Evolutionary conservation across 2,797 vertebrate genomes (phyloP), one percentile per base, ranked within the genome.

Genomic region (Sebastes steindachneri): DNA sequence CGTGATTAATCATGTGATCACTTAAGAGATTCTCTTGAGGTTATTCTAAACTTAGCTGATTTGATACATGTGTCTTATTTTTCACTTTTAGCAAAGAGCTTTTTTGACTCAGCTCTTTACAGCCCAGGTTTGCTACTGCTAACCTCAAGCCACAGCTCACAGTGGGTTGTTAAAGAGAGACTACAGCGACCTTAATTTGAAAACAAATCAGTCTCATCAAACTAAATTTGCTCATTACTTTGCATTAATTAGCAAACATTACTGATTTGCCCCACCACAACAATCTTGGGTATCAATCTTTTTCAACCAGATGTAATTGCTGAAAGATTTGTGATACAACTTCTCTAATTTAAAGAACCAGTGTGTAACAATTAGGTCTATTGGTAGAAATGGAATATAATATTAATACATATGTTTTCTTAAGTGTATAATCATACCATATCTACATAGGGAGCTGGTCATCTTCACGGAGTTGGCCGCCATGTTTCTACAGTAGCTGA

Each of bases 361-460:
- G 15, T 17, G 45, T 48, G 45, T 19, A 19, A 48, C 15, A 48
- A 48, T 48, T 19, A 17, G 15, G 1, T 45, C 0, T 17, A 45
- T 48, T 48, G 45, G 17, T 48, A 48, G 17, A 48, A 48, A 48
- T 48, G 15, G 17, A 48, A 48, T 17, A 48, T 48, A 48, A 48
- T 19, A 19, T 19, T 19, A 48, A 48, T 48, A 17, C 0, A 1
- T 48, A 48, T 0, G 45, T 48, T 19, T 48, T 48, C 45, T 19
- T 19, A 19, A 19, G 45, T 48, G 15, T 48, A 48, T 48, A 48
- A 17, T 48, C 45, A 48, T 48, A 48, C 0, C 17, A 48, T 48
- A 48, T 48, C 45, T 48, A 48, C 17, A 48, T 48, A 48, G 17
- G 17, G 45, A 0, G 0, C 7, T 0, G 17, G 45, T 19, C 45